These are phyloP conservation scores for Anarhynchus alexandrinus DNA, from an alignment of 2,113 vertebrate species.

Conservation along the genomic window DNA sequence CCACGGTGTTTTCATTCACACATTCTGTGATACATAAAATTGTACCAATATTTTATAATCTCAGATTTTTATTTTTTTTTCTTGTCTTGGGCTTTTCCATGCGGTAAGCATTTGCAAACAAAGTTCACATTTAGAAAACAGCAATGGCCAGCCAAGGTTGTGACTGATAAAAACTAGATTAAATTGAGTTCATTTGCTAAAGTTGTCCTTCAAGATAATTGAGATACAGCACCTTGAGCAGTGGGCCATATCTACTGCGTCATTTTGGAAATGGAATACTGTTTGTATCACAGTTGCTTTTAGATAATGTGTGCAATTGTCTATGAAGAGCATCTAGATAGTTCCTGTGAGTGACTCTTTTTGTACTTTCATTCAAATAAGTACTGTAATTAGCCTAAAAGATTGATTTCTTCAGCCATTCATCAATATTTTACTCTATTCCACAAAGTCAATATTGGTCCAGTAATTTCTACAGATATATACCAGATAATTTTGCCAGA, in stretches of 20 bases:
- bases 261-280: constrained; percentile 52
- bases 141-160: not conserved
- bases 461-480: constrained; percentile 21
- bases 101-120: not conserved
- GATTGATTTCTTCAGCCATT: constrained; percentile 40
- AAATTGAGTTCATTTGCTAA: constrained; percentile 50
- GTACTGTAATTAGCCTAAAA: constrained; percentile 41
- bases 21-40: not conserved
- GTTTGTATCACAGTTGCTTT: constrained; percentile 38
- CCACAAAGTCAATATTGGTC: not conserved
- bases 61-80: not conserved
- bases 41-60: not conserved
- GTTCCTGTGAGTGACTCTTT: constrained; percentile 44
- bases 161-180: constrained; percentile 36
- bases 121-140: not conserved
- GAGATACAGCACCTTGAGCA: constrained; percentile 36
- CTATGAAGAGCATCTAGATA: constrained; percentile 63
- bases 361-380: constrained; percentile 55
- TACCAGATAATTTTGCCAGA: not conserved
- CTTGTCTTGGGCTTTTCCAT: not conserved
- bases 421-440: constrained; percentile 51
- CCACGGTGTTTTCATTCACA: not conserved
- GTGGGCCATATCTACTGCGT: constrained; percentile 13
- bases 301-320: constrained; percentile 67
- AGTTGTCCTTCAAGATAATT: constrained; percentile 61